A percentile compares a stretch with the other conserved stretches of the same genome.
phyloP scores from a whole-genome alignment of 2,888 invertebrate genomes.

The Brachycybe producta region DNA sequence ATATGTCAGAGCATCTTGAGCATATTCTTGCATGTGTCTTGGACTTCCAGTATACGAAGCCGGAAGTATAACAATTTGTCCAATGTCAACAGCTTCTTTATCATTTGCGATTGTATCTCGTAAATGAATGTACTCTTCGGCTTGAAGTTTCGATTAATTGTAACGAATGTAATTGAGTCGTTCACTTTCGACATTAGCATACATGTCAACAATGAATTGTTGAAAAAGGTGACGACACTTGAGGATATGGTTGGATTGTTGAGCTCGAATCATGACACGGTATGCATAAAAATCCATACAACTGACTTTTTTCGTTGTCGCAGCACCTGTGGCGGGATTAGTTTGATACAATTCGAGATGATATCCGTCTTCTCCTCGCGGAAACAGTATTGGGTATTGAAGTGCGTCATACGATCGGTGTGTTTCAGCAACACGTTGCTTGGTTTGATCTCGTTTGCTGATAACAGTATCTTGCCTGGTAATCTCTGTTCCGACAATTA shows the following conservation, averaged over 20 bases:
- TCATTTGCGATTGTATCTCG: slow-evolving; percentile 21
- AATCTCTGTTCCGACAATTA: no score
- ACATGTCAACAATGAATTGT: neutral
- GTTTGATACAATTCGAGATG: no score
- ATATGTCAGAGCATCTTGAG: slow-evolving; percentile 26
- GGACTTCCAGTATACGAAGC: slow-evolving; percentile 21
- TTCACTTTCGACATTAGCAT: neutral
- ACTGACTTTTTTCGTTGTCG: no score
- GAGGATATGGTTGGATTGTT: neutral
- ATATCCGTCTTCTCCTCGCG: no score
- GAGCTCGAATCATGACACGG: neutral
- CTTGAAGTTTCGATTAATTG: slow-evolving; percentile 13
- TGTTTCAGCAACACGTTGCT: no score
- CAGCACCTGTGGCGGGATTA: no score
- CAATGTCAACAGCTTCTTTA: slow-evolving; percentile 18
- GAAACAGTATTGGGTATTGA: no score
- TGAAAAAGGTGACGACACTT: neutral
- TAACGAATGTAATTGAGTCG: neutral
- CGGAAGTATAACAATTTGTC: slow-evolving; percentile 23
- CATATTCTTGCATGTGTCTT: slow-evolving; percentile 22
- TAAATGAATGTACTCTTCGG: slow-evolving; percentile 24
- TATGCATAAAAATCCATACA: no score
- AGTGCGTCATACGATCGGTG: no score
- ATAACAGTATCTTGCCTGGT: no score
- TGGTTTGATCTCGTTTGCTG: no score